Percentiles rank a stretch among this genome's conserved stretches.
Conservation (phyloP, 53 echinoderm and acorn worm species). For the Paelopatides confundens region DNA sequence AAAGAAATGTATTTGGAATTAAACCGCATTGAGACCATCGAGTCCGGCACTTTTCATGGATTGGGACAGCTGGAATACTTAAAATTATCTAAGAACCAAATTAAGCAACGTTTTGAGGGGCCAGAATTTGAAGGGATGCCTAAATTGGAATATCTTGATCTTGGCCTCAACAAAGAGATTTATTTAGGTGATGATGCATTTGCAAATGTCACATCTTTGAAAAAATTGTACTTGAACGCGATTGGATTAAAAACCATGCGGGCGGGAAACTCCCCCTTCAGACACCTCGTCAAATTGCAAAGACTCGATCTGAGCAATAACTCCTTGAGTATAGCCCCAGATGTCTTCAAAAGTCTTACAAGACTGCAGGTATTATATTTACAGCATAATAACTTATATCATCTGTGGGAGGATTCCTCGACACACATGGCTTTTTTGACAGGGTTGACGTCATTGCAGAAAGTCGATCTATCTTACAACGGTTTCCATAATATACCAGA, state of each 20-base stretch:
- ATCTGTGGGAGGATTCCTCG: slow-evolving; percentile 62
- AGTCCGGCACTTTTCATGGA: slow-evolving; percentile 63
- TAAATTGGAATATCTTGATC: slow-evolving; percentile 67
- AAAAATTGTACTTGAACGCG: slow-evolving; percentile 74
- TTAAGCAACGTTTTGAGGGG: slow-evolving; percentile 62
- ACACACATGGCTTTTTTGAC: slow-evolving; percentile 64
- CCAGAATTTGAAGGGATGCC: slow-evolving; percentile 71
- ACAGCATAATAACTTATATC: slow-evolving; percentile 85
- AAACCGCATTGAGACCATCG: slow-evolving; percentile 61
- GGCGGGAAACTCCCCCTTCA: slow-evolving; percentile 74
- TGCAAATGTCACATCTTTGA: slow-evolving; percentile 54
- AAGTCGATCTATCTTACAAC: slow-evolving; percentile 82
- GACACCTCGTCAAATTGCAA: slow-evolving; percentile 40
- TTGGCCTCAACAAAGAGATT: slow-evolving; percentile 64
- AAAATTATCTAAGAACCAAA: slow-evolving; percentile 75
- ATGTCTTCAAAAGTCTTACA: slow-evolving; percentile 59
- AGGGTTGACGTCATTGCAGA: slow-evolving; percentile 52
- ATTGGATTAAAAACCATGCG: slow-evolving; percentile 55
- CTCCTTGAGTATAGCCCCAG: slow-evolving; percentile 71
- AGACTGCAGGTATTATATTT: slow-evolving; percentile 77
- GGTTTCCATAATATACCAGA: slow-evolving; percentile 78
- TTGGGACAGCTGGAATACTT: slow-evolving; percentile 63
- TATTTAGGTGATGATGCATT: slow-evolving; percentile 61
- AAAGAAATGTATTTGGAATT: slow-evolving; percentile 61
- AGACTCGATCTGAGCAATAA: slow-evolving; percentile 92